Evolutionary conservation across 2,113 vertebrate species (phyloP).

Genomic region (Heliornis fulica): DNA sequence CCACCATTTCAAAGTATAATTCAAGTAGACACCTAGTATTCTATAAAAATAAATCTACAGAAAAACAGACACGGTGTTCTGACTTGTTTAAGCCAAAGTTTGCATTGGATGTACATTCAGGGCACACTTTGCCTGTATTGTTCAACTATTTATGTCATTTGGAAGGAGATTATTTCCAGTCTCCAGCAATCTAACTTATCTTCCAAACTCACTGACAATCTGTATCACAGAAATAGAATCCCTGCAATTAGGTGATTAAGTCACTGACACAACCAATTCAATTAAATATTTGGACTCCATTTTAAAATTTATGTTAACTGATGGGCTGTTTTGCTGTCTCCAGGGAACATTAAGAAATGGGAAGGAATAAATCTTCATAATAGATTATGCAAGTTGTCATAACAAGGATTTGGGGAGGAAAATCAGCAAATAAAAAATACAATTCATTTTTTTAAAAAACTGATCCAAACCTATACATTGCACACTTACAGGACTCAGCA

Average conservation of each 20-base stretch:
- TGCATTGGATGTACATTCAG: slow-evolving; percentile 20
- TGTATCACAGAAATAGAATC: not conserved
- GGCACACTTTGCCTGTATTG: slow-evolving; percentile 2
- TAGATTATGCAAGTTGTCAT: not conserved
- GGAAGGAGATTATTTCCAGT: slow-evolving; percentile 21
- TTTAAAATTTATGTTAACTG: not conserved
- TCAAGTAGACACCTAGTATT: not conserved
- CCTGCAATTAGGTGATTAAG: not conserved
- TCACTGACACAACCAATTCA: not conserved
- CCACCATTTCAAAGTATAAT: not conserved
- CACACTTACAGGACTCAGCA: not conserved
- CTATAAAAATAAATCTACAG: slow-evolving; percentile 1
- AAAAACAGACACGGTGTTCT: not conserved
- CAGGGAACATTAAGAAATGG: not conserved
- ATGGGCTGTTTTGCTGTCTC: not conserved
- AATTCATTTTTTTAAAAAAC: not conserved
- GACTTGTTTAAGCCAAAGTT: slow-evolving; percentile 24
- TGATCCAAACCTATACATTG: not conserved
- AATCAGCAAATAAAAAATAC: not conserved
- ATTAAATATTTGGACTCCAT: not conserved
- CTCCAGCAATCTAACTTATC: not conserved
- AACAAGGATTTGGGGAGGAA: not conserved
- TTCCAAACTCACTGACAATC: not conserved
- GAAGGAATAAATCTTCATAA: not conserved
- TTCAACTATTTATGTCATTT: slow-evolving; percentile 29